Evolutionary conservation across 2,797 vertebrate species (phyloP), one percentile per base, ranked within the genome.

Genomic region (Chromobotia macracanthus): DNA sequence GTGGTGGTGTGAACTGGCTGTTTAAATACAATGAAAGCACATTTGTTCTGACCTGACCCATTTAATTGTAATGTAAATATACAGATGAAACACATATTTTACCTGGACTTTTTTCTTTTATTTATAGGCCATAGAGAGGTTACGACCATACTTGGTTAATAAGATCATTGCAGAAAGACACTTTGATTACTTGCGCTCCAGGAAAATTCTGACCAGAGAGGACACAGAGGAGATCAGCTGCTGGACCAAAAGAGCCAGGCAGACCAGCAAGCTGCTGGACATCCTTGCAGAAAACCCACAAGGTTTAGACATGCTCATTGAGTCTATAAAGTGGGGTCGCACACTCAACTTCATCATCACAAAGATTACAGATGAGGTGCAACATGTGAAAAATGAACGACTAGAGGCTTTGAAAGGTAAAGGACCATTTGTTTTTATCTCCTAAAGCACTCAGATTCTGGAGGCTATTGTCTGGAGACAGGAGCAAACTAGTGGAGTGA

Each of bases 171-270:
- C 97, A 0, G 96, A 97, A 56, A 95, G 96, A 77, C 97, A 99
- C 87, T 96, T 97, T 41, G 97, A 99, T 91, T 98, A 94, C 87
- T 91, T 99, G 0, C 96, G 97, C 38, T 96, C 96, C 0, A 95
- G 94, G 83, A 94, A 95, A 92, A 96, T 99, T 87, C 91, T 99
- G 81, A 96, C 95, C 0, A 91, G 95, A 81, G 97, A 99, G 38
- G 97, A 99, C 23, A 94, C 96, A 0, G 97, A 99, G 90, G 97
- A 99, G 83, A 98, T 99, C 88, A 92, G 92, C 91, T 95, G 95
- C 88, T 91, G 93, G 88, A 92, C 90, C 75, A 97, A 96, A 0
- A 95, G 95, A 82, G 94, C 92, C 38, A 96, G 95, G 88, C 94
- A 91, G 84, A 94, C 96, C 1, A 95, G 95, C 53, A 94, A 94